Conservation (phyloP, 1,140 invertebrate genomes). For the Luehdorfia chinensis region DNA sequence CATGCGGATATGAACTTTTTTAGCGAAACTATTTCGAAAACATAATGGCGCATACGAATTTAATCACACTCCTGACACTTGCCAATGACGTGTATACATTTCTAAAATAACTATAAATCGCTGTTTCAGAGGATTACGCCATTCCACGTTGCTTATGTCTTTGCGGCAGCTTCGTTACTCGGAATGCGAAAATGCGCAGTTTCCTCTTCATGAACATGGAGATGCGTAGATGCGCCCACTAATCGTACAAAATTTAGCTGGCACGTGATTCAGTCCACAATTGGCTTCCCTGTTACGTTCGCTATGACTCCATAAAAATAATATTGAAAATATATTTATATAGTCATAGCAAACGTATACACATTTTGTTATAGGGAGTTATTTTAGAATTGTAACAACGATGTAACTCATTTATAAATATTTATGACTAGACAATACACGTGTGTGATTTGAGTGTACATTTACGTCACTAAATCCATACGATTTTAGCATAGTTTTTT, state of each 20-base stretch:
- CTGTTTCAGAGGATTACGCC: conserved; percentile 37
- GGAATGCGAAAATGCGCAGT: conserved; percentile 53
- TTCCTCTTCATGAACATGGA: conserved; percentile 23
- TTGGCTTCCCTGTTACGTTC: conserved; percentile 7
- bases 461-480: conserved; percentile 4
- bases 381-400: conserved; percentile 2
- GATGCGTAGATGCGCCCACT: conserved; percentile 17
- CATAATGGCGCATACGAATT: conserved; percentile 22
- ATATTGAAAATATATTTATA: conserved; percentile 6
- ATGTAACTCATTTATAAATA: conserved; percentile 1
- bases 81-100: conserved; percentile 66
- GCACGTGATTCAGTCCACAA: conserved; percentile 38
- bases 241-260: conserved; percentile 25
- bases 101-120: conserved; percentile 55
- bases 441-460: neutral
- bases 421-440: no score
- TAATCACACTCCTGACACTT: conserved; percentile 33
- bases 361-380: neutral
- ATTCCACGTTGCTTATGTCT: conserved; percentile 21
- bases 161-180: conserved; percentile 26
- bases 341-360: no score
- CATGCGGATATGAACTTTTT: no score
- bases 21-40: no score
- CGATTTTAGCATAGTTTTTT: no score
- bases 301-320: neutral